Evolutionary conservation across 64 coral and sea anemone species (phyloP).

Genomic region (Montipora cactus): DNA sequence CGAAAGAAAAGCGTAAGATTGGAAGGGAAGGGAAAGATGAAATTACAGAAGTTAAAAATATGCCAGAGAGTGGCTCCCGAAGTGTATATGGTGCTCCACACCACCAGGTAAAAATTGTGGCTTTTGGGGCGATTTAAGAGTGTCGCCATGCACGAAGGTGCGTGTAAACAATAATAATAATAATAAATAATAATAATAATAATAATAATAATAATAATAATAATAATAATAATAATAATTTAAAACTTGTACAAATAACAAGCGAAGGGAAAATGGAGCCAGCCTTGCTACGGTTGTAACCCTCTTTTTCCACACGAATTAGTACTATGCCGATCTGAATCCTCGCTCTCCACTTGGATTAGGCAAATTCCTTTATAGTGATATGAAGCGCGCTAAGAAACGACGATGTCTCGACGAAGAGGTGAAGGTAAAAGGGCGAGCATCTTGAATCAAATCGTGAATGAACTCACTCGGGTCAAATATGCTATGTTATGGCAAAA

Average conservation of each 20-base stretch:
- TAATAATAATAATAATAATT: no score
- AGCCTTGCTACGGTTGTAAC: background rate
- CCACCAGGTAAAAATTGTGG: background rate
- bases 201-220: no score
- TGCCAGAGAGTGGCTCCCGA: background rate
- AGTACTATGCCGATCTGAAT: background rate
- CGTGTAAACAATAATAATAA: no score
- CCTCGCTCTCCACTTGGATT: background rate
- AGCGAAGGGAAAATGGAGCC: background rate
- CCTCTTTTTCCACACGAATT: background rate
- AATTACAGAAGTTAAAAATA: background rate
- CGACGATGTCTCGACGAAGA: background rate
- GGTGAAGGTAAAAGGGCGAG: background rate
- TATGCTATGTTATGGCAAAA: no score
- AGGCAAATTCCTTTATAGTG: background rate
- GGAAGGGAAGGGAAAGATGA: background rate
- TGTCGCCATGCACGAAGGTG: background rate
- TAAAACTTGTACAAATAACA: background rate
- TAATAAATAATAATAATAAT: no score
- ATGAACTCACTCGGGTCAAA: background rate
- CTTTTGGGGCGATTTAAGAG: background rate
- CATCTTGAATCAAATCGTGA: no score
- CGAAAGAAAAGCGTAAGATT: background rate
- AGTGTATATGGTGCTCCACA: no score
- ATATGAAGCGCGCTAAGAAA: background rate